Evolutionary conservation across 2,797 vertebrate genomes (phyloP), one percentile per base, ranked within the genome.

Genomic region (Brachymystax lenok): DNA sequence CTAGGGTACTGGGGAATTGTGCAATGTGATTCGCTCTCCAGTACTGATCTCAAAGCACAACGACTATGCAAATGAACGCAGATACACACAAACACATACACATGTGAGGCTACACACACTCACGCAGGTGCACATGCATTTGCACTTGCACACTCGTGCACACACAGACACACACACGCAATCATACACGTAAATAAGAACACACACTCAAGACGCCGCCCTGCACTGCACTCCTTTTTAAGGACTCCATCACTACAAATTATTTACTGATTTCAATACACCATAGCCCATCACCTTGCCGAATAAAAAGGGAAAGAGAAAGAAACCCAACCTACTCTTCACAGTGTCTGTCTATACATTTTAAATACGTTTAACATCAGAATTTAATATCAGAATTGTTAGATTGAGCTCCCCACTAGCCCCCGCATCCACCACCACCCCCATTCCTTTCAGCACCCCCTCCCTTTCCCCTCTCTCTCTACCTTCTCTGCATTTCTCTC

Each of bases 311-410:
- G 68, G 52, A 61, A 76, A 80, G 69, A 76, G 67, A 82, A 72
- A n/a, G 17, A 69, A 21, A 69, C 17, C 19, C 13, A 69, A 52
- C 64, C 50, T 67, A 67, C 28, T 67, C 10, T 61, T 68, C 61
- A n/a, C 74, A 68, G 78, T 80, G 69, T 52, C 74, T 80, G 69
- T 80, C 74, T 80, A 80, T 80, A 73, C 67, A 80, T 80, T 76
- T 80, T 63, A 80, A 76, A 80, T 76, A 80, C 69, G 33, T 28
- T 59, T 13, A 80, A n/a, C n/a, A n/a, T n/a, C n/a, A n/a, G n/a
- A n/a, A n/a, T n/a, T n/a, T n/a, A n/a, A n/a, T n/a, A n/a, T 85
- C 73, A 70, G 76, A 84, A 77, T 81, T 82, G 84, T 83, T 85
- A 81, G 80, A 82, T 50, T 85, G 40, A 46, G 40, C 12, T 28